Evolutionary conservation across 2,797 vertebrate genomes (phyloP), one percentile per base, ranked within the genome.

Genomic region (Poeciliopsis turneri): DNA sequence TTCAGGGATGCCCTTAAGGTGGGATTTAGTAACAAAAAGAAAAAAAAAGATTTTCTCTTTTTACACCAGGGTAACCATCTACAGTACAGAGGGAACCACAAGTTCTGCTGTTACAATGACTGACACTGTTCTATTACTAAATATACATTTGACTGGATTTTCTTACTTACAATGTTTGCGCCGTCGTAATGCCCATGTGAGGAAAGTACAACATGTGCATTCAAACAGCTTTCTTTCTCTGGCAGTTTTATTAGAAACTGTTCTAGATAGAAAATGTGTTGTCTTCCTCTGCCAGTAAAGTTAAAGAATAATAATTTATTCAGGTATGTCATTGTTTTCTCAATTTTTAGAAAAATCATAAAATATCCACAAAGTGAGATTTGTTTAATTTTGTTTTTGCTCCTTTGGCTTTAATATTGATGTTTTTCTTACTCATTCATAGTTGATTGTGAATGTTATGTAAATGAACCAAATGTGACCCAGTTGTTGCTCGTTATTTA

Each of bases 1-100:
- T 85, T 83, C 79, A 70, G 77, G 80, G 87, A 78, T 69, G 64
- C 82, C 84, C 82, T 80, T 45, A 36, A 64, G 74, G 83, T 80
- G 82, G 81, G 79, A 91, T 85, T 88, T 88, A 86, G 72, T 71
- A 1, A 8, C 8, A 10, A 43, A 28, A 76, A 86, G 72, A 55
- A 57, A 5, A 41, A 49, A 0, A 77, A 71, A 80, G 69, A 81
- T 68, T 76, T 75, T 78, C 20, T 77, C 75, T 61, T 84, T 66
- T 70, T 51, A 79, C 78, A 77, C 72, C 2, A 53, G 84, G 77
- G 84, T n/a, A 86, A 12, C 25, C 41, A n/a, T 28, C 25, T 70
- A 45, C 10, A 25, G 36, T 25, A 68, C 39, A 70, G 43, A 8
- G 12, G 25, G 25, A 70, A 28, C 41, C 41, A n/a, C 7, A 2